phyloP scores from a whole-genome alignment of 1,140 invertebrate genomes.

The Drosophila triauraria region DNA sequence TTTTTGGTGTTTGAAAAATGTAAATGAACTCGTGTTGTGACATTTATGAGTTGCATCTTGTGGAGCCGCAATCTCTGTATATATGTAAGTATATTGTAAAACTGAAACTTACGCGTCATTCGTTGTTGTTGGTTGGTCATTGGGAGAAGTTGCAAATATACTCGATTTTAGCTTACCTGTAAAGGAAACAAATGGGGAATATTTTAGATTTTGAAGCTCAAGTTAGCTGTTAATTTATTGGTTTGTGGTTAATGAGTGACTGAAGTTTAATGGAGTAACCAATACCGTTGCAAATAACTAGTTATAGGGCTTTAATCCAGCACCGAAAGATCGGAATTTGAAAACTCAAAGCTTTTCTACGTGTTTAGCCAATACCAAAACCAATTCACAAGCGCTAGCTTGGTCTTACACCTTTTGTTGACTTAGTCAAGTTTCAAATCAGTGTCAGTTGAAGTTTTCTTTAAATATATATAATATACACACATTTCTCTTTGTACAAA shows the following conservation, averaged over 20 bases:
- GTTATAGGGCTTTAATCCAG: background rate
- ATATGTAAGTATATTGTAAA: conserved; percentile 1
- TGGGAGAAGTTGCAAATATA: conserved; percentile 12
- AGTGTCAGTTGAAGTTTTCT: too few relatives aligned
- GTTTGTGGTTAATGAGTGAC: conserved; percentile 4
- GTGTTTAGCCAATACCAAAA: conserved; percentile 8
- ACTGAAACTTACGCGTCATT: conserved; percentile 38
- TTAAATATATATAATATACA: background rate
- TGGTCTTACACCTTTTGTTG: background rate
- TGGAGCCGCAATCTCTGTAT: background rate
- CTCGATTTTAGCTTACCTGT: conserved; percentile 25
- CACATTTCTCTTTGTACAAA: background rate
- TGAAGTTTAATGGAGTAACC: conserved; percentile 4
- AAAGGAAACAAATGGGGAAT: background rate
- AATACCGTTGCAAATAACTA: background rate
- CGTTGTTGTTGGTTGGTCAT: conserved; percentile 21
- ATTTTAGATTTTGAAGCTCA: background rate
- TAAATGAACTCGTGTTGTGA: conserved; percentile 41
- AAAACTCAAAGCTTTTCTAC: conserved; percentile 1
- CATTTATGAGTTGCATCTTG: conserved; percentile 39
- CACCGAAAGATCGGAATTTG: conserved; percentile 9
- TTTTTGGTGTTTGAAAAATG: conserved; percentile 27
- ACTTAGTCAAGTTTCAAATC: conserved; percentile 13
- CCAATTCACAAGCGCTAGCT: background rate
- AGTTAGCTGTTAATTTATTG: background rate